Evolutionary conservation across 1,140 invertebrate genomes (phyloP).

Genomic region (Chymomyza costata): DNA sequence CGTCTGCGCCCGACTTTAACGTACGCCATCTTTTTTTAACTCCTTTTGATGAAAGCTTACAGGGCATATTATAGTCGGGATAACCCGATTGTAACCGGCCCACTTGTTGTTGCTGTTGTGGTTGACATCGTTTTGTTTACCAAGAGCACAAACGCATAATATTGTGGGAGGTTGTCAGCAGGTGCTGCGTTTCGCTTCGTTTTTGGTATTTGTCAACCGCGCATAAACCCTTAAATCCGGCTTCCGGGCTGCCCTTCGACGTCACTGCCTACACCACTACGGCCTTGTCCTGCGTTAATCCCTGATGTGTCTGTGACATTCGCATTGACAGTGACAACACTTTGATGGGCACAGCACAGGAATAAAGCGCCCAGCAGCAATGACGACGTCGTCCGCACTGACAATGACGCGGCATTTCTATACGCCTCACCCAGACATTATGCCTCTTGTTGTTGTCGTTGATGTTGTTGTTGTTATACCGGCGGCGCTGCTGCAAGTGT

Average conservation of each 20-base stretch:
- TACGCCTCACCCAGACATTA: slow-evolving; percentile 4
- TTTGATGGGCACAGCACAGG: slow-evolving; percentile 58
- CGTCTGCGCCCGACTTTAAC: too few species aligned
- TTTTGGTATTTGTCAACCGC: slow-evolving; percentile 52
- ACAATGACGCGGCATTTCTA: slow-evolving; percentile 52
- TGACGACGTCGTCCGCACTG: slow-evolving; percentile 45
- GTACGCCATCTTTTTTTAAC: too few species aligned
- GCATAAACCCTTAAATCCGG: slow-evolving; percentile 64
- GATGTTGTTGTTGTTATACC: slow-evolving; percentile 14
- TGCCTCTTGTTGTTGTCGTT: slow-evolving; percentile 12
- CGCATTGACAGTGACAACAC: slow-evolving; percentile 74
- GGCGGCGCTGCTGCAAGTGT: slow-evolving; percentile 7
- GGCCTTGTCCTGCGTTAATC: slow-evolving; percentile 58
- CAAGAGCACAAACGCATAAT: slow-evolving; percentile 45
- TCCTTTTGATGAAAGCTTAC: too few species aligned
- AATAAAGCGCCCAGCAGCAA: slow-evolving; percentile 34
- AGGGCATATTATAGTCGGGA: too few species aligned
- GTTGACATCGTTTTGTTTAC: slow-evolving; percentile 71
- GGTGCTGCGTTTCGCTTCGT: slow-evolving; percentile 35
- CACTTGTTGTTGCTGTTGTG: slow-evolving; percentile 65
- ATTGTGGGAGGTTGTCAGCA: slow-evolving; percentile 22
- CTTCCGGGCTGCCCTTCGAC: slow-evolving; percentile 24
- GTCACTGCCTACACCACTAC: neutral
- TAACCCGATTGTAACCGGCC: too few species aligned
- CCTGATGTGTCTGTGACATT: slow-evolving; percentile 74